Conservation (phyloP, 2,797 vertebrate genomes). For the Anas bahamensis region DNA sequence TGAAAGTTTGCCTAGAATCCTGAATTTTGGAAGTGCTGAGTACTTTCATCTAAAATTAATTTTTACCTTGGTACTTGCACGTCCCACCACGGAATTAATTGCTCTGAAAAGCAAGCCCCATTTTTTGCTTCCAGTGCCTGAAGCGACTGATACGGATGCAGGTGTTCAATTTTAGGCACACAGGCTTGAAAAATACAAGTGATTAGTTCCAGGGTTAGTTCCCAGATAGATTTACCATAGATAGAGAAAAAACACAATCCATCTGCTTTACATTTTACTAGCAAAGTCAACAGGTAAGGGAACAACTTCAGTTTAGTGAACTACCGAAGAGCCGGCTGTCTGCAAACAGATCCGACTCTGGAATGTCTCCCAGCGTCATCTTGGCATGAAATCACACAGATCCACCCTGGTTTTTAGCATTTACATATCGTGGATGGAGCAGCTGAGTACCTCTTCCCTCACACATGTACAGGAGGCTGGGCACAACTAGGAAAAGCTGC, state of each 20-base stretch:
- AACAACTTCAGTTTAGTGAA: background rate
- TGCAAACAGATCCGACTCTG: background rate
- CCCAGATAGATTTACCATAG: background rate
- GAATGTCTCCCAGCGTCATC: background rate
- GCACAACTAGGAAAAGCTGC: background rate
- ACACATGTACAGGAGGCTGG: background rate
- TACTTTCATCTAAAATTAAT: background rate
- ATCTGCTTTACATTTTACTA: background rate
- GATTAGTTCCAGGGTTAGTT: conserved; percentile 35
- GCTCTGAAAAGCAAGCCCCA: background rate
- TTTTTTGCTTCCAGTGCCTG: background rate
- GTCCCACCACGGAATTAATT: background rate
- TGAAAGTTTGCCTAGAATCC: background rate
- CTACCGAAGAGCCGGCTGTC: background rate
- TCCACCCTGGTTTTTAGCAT: background rate
- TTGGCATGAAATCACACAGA: background rate
- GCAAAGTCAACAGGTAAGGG: background rate
- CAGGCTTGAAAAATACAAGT: conserved; percentile 33
- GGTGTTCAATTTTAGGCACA: conserved; percentile 14
- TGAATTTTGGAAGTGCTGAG: background rate
- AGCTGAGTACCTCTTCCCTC: no score
- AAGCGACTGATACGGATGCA: background rate
- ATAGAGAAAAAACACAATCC: background rate
- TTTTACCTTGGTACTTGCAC: background rate
- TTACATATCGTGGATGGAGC: background rate